Evolutionary conservation across 2,888 invertebrate genomes (phyloP).

Genomic region (Phaonia tiefii): DNA sequence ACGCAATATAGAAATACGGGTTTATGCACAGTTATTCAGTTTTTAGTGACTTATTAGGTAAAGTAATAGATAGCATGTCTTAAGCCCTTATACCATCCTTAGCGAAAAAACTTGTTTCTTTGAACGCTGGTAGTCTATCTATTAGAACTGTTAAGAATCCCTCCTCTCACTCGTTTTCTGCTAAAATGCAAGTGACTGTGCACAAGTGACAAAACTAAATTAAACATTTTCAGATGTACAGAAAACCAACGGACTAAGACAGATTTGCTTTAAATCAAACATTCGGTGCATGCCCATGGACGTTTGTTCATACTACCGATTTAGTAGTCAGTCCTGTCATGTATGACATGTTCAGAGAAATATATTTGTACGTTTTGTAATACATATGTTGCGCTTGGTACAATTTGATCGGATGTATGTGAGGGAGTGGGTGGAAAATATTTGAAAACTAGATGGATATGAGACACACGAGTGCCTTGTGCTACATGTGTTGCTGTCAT

Average conservation of each 20-base stretch:
- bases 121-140: no score
- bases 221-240: constrained; percentile 37
- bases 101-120: no score
- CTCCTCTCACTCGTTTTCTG: no score
- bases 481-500: constrained; percentile 58
- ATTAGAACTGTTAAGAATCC: no score
- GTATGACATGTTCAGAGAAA: constrained; percentile 5
- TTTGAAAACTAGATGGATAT: constrained; percentile 11
- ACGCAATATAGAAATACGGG: no score
- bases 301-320: background rate
- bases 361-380: background rate
- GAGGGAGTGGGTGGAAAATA: background rate
- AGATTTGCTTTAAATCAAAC: background rate
- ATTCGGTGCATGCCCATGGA: constrained; percentile 9
- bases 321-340: background rate
- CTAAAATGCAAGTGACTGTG: no score
- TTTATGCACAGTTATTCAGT: no score
- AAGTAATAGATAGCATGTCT: no score
- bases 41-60: no score
- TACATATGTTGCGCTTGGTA: background rate
- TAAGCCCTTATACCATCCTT: no score
- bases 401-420: background rate
- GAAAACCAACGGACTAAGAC: constrained; percentile 1
- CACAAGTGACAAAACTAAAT: constrained; percentile 22
- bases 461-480: constrained; percentile 41